Conservation (phyloP, 2,888 invertebrate species). For the Drosophila birchii region DNA sequence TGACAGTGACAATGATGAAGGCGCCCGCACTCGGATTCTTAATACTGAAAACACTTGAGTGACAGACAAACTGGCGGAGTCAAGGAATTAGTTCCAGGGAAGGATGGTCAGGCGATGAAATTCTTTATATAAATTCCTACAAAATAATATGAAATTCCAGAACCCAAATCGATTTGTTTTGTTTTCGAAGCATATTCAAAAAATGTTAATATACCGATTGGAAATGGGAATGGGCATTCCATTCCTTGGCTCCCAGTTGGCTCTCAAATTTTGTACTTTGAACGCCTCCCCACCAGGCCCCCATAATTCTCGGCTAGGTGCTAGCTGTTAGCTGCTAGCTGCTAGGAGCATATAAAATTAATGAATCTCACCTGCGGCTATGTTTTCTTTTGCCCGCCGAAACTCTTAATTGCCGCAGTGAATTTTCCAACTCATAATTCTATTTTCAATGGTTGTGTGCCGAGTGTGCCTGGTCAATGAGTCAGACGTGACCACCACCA, state of each 20-base stretch:
- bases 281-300: slow-evolving; percentile 40
- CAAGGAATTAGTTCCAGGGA: slow-evolving; percentile 5
- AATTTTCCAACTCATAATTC: slow-evolving; percentile 49
- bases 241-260: slow-evolving; percentile 34
- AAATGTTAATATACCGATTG: slow-evolving; percentile 13
- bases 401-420: slow-evolving; percentile 62
- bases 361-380: slow-evolving; percentile 70
- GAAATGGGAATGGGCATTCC: slow-evolving; percentile 54
- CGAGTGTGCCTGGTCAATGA: slow-evolving; percentile 48
- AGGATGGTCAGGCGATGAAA: slow-evolving; percentile 11
- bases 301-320: slow-evolving; percentile 15
- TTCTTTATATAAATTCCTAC: slow-evolving; percentile 43
- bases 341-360: slow-evolving; percentile 59
- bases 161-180: slow-evolving; percentile 57
- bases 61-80: slow-evolving; percentile 21
- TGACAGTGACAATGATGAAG: slow-evolving; percentile 40
- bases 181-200: slow-evolving; percentile 28
- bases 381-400: slow-evolving; percentile 62
- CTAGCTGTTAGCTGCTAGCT: slow-evolving; percentile 1
- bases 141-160: slow-evolving; percentile 38
- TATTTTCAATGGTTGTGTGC: slow-evolving; percentile 34
- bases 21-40: slow-evolving; percentile 11
- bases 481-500: slow-evolving; percentile 39
- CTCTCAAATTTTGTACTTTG: slow-evolving; percentile 56
- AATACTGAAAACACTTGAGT: slow-evolving; percentile 2